Conservation (phyloP, 2,888 invertebrate genomes). For the Drosophila greeni region DNA sequence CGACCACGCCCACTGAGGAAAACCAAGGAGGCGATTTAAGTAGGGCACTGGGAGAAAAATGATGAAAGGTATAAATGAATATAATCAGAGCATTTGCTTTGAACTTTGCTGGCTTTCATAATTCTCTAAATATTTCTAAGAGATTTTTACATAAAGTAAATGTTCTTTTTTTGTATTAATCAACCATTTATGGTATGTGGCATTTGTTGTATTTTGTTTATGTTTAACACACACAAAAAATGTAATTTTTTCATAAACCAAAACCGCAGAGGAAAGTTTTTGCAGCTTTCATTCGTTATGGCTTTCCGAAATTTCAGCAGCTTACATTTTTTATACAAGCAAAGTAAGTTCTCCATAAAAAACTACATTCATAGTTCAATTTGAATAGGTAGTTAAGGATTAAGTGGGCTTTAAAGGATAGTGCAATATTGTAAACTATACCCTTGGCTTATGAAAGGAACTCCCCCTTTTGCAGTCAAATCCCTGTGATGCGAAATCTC, state of each 20-base stretch:
- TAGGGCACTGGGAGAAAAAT: slow-evolving; percentile 5
- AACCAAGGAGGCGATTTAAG: slow-evolving; percentile 1
- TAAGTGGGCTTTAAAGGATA: background rate
- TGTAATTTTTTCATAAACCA: background rate
- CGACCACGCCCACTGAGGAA: slow-evolving; percentile 24
- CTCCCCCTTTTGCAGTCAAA: too few species aligned
- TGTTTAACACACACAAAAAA: background rate
- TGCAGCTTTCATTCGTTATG: background rate
- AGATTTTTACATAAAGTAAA: background rate
- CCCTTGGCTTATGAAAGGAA: background rate
- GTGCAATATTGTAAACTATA: background rate
- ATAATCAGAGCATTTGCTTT: background rate
- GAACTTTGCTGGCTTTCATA: background rate
- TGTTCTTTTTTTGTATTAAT: background rate
- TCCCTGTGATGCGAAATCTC: too few species aligned
- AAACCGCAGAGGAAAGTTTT: background rate
- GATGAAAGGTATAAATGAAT: background rate
- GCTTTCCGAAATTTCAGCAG: too few species aligned
- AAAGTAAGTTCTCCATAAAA: background rate
- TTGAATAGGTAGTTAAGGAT: background rate
- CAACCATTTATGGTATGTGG: background rate
- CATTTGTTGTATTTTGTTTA: background rate
- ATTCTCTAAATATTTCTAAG: background rate
- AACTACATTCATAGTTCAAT: too few species aligned
- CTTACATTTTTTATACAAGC: too few species aligned